Percentiles rank a stretch among this genome's conserved stretches.
These are phyloP conservation scores for Furcifer pardalis DNA, from an alignment of 2,797 vertebrate genomes.

Conservation along the genomic window DNA sequence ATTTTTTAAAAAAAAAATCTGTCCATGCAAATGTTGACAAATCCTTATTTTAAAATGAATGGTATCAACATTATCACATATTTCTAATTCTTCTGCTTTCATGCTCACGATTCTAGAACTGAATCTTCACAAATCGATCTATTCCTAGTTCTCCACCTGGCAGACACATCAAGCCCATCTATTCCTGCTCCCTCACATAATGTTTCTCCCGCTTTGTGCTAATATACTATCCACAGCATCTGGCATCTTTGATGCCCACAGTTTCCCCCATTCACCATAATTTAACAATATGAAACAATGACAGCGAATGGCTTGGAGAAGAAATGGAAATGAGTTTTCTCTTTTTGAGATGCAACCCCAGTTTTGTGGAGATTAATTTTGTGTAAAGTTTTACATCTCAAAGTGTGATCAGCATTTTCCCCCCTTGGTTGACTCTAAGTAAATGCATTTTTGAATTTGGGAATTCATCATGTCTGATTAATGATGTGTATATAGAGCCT, in stretches of 20 bases:
- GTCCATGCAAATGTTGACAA: too few species aligned
- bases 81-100: background rate
- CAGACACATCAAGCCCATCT: background rate
- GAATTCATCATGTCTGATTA: slow-evolving; percentile 83
- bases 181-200: background rate
- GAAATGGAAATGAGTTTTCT: slow-evolving; percentile 38
- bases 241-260: slow-evolving; percentile 34
- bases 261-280: slow-evolving; percentile 20
- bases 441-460: slow-evolving; percentile 72
- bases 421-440: slow-evolving; percentile 67
- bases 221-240: background rate
- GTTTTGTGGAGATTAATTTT: slow-evolving; percentile 70
- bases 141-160: background rate
- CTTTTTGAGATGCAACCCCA: slow-evolving; percentile 40
- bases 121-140: background rate
- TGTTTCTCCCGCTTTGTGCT: slow-evolving; percentile 1
- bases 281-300: slow-evolving; percentile 36
- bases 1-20: too few species aligned
- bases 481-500: slow-evolving; percentile 82
- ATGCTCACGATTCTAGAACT: background rate
- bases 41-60: too few species aligned
- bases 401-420: slow-evolving; percentile 66
- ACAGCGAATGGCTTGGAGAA: slow-evolving; percentile 31
- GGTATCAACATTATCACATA: too few species aligned
- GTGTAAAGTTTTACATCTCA: slow-evolving; percentile 64